Percentiles rank a stretch among this genome's conserved stretches.
These are phyloP conservation scores for Perca flavescens DNA, from an alignment of 2,113 vertebrate genomes.

Conservation along the genomic window DNA sequence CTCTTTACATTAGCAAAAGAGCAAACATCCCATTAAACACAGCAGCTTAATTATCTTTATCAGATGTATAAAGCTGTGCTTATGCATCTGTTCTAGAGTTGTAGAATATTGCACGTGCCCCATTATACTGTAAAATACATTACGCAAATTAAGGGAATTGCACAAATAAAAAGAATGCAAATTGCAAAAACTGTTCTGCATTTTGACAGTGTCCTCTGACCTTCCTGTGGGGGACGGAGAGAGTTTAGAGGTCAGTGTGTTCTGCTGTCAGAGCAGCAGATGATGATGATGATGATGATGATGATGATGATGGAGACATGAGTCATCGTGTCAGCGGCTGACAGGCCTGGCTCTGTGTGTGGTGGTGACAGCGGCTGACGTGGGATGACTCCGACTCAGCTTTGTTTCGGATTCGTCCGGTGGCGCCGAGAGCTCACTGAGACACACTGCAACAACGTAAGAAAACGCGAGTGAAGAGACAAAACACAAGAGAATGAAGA, in stretches of 20 bases:
- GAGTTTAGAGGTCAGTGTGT: not conserved
- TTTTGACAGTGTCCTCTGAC: constrained; percentile 12
- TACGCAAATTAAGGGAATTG: too few relatives aligned
- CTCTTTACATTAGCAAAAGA: not conserved
- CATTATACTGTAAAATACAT: too few relatives aligned
- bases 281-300: constrained; percentile 8
- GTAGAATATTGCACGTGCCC: too few relatives aligned
- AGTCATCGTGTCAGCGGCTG: not conserved
- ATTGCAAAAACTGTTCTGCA: too few relatives aligned
- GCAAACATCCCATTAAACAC: not conserved
- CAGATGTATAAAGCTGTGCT: not conserved
- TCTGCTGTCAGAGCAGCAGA: not conserved
- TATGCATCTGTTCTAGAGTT: not conserved
- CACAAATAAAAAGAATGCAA: too few relatives aligned
- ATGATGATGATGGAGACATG: too few relatives aligned
- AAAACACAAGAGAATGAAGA: too few relatives aligned
- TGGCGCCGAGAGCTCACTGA: not conserved
- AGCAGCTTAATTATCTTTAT: not conserved
- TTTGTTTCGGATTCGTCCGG: too few relatives aligned
- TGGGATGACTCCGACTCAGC: too few relatives aligned
- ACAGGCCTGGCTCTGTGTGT: not conserved
- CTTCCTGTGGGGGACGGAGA: not conserved
- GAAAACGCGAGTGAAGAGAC: too few relatives aligned
- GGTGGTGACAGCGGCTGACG: not conserved
- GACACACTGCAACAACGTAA: too few relatives aligned